Evolutionary conservation across 2,113 vertebrate genomes (phyloP).

Genomic region (Microtus ochrogaster): DNA sequence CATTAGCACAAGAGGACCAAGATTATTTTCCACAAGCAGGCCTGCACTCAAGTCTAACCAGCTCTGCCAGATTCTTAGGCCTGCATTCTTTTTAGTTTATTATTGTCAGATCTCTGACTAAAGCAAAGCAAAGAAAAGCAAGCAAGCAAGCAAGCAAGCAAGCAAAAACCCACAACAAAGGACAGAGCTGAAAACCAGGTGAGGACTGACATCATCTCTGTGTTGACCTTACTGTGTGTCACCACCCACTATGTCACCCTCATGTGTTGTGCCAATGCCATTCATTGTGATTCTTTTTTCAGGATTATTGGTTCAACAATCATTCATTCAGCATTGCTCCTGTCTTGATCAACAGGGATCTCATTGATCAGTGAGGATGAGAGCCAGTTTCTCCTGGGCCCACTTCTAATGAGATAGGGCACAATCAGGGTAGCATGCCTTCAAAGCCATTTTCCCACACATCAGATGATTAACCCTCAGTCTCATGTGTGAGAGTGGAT

Average conservation of each 20-base stretch:
- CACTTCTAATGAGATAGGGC: neutral
- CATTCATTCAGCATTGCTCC: neutral
- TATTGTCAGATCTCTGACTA: neutral
- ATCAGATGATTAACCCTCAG: neutral
- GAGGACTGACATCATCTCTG: neutral
- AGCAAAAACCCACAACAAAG: neutral
- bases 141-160: neutral
- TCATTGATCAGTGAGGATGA: neutral
- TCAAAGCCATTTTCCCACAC: neutral
- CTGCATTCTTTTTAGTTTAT: neutral
- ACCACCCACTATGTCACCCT: accelerated
- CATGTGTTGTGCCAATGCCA: neutral
- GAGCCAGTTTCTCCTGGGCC: neutral
- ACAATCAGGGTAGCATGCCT: neutral
- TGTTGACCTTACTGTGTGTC: neutral
- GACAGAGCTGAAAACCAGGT: accelerated
- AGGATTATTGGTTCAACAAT: neutral
- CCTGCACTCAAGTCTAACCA: neutral
- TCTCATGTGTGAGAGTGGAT: neutral
- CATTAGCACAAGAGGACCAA: too few species aligned
- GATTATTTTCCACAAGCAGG: neutral
- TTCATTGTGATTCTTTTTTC: neutral
- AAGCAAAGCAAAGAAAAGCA: neutral
- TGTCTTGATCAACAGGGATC: neutral
- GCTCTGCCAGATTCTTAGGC: neutral